Evolutionary conservation across 2,797 vertebrate genomes (phyloP).

Genomic region (Galago senegalensis): DNA sequence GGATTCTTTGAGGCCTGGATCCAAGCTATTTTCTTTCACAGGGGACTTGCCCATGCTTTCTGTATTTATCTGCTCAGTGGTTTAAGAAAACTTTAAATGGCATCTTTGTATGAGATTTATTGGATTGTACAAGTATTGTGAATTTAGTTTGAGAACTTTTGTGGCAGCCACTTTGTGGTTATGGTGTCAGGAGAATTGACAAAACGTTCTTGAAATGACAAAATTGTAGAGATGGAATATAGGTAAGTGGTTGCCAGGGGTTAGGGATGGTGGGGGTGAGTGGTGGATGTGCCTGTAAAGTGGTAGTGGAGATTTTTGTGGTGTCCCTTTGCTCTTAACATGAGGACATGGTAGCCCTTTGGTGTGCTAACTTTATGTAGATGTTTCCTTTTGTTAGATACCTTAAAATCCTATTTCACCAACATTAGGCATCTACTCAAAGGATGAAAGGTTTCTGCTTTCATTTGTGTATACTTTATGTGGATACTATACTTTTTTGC

Average conservation of each 20-base stretch:
- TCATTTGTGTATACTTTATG: conserved; percentile 25
- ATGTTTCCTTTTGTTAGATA: conserved; percentile 8
- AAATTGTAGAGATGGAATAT: not conserved
- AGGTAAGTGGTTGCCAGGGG: not conserved
- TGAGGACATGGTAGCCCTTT: not conserved
- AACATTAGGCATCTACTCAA: not conserved
- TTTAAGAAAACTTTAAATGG: conserved; percentile 40
- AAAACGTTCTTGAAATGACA: not conserved
- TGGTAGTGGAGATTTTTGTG: not conserved
- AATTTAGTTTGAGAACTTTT: conserved; percentile 51
- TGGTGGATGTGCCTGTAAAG: not conserved
- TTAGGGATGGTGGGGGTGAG: not conserved
- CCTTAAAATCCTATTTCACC: not conserved
- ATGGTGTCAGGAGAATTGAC: conserved; percentile 23
- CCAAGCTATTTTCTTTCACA: conserved; percentile 11
- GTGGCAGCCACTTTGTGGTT: not conserved
- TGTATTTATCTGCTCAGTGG: not conserved
- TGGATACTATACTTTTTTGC: not conserved
- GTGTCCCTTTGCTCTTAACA: not conserved
- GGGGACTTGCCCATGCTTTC: not conserved
- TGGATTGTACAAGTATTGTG: not conserved
- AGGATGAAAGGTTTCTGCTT: conserved; percentile 32
- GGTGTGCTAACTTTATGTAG: not conserved
- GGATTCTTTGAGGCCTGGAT: not conserved
- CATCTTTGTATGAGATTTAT: not conserved